These are phyloP conservation scores for Chinchilla lanigera DNA, from an alignment of 2,113 vertebrate genomes.

Conservation along the genomic window DNA sequence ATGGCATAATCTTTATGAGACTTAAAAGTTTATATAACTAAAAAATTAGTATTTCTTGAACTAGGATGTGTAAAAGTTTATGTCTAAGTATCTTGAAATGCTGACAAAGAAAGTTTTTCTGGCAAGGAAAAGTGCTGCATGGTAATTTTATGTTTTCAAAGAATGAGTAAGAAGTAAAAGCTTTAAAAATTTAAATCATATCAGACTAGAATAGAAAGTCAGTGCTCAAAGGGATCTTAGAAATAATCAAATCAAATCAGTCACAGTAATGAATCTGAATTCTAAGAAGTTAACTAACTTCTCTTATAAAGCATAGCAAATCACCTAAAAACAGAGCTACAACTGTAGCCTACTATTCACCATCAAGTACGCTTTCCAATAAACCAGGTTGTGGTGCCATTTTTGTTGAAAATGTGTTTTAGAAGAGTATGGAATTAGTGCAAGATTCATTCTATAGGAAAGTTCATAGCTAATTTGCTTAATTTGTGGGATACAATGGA, in stretches of 20 bases:
- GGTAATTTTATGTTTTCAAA: slow-evolving; percentile 58
- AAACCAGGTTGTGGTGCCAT: not conserved
- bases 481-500: not conserved
- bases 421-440: not conserved
- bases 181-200: slow-evolving; percentile 75
- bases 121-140: slow-evolving; percentile 36
- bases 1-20: slow-evolving; percentile 32
- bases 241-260: slow-evolving; percentile 45
- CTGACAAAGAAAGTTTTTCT: slow-evolving; percentile 60
- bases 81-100: slow-evolving; percentile 56
- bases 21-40: slow-evolving; percentile 38
- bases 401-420: not conserved
- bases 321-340: not conserved
- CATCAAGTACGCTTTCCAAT: not conserved
- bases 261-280: slow-evolving; percentile 5
- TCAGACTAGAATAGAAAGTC: slow-evolving; percentile 59
- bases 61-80: slow-evolving; percentile 56
- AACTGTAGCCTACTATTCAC: not conserved
- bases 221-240: slow-evolving; percentile 53
- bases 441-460: not conserved
- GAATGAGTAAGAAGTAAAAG: slow-evolving; percentile 44
- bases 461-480: not conserved
- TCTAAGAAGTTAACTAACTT: not conserved
- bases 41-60: slow-evolving; percentile 47
- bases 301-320: not conserved